Percentiles rank a stretch among this genome's conserved stretches.
phyloP scores from a whole-genome alignment of 64 coral and sea anemone species.

The Stylophora pistillata region DNA sequence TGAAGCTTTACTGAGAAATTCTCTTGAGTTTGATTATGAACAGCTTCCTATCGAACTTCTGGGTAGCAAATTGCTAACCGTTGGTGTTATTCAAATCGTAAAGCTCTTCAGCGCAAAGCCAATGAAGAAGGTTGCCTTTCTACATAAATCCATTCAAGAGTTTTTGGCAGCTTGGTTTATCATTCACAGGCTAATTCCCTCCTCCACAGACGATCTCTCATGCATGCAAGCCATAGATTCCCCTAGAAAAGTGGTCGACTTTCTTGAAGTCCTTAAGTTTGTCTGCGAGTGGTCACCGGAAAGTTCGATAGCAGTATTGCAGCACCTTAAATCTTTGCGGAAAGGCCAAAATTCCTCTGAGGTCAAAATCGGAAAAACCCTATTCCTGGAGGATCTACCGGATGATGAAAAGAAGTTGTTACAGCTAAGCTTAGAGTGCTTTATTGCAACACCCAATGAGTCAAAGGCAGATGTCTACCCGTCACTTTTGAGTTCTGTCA shows the following conservation, averaged over 20 bases:
- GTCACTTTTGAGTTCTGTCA: not conserved
- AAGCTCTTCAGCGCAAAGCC: constrained; percentile 33
- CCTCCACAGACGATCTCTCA: not conserved
- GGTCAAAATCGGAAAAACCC: not conserved
- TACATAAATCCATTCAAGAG: constrained; percentile 57
- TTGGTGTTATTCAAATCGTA: constrained; percentile 49
- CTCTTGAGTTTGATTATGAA: constrained; percentile 22
- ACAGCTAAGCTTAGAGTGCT: not conserved
- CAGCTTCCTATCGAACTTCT: not conserved
- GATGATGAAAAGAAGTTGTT: not conserved
- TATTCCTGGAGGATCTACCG: not conserved
- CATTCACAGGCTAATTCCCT: not conserved
- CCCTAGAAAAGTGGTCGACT: not conserved
- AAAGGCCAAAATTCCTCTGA: not conserved
- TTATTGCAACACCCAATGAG: not conserved
- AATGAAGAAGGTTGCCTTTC: constrained; percentile 37
- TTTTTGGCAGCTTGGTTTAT: constrained; percentile 55
- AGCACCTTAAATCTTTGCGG: not conserved
- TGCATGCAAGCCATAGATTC: not conserved
- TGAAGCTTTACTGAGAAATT: constrained; percentile 26
- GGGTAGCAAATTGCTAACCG: not conserved
- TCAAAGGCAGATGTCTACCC: not conserved
- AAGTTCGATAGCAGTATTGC: not conserved
- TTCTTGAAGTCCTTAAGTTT: not conserved
- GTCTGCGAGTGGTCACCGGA: not conserved